These are phyloP conservation scores for Symphodus melops DNA, from an alignment of 2,113 vertebrate species.

Conservation along the genomic window DNA sequence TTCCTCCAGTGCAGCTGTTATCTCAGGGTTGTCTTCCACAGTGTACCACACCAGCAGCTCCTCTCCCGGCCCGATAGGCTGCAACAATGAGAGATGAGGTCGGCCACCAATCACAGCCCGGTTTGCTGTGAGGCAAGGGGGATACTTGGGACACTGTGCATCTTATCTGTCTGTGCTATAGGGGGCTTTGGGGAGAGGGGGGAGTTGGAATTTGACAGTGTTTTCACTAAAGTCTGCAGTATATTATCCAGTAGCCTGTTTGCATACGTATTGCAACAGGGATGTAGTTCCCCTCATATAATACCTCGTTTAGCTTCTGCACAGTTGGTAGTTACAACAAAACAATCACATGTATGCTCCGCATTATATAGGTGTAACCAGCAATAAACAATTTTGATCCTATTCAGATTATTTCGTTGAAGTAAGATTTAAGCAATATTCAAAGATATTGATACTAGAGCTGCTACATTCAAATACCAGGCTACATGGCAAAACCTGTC, in stretches of 20 bases:
- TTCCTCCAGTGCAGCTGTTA: slow-evolving; percentile 97
- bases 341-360: not conserved
- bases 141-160: slow-evolving; percentile 74
- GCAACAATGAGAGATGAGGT: slow-evolving; percentile 81
- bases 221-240: slow-evolving; percentile 35
- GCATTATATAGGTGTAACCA: not conserved
- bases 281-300: not conserved
- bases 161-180: slow-evolving; percentile 57
- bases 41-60: slow-evolving; percentile 97
- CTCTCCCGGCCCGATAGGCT: slow-evolving; percentile 94
- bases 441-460: too few relatives aligned
- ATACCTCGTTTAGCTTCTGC: not conserved
- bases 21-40: slow-evolving; percentile 96
- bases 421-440: too few relatives aligned
- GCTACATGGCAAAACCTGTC: too few relatives aligned
- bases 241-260: not conserved
- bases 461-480: too few relatives aligned
- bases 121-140: slow-evolving; percentile 80
- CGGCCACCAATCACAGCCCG: slow-evolving; percentile 84
- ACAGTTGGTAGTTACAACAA: not conserved
- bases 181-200: not conserved
- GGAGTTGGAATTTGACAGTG: slow-evolving; percentile 29
- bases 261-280: not conserved
- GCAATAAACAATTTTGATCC: too few relatives aligned
- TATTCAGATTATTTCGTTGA: too few relatives aligned